Evolutionary conservation across 1,140 invertebrate species (phyloP), one percentile per base, ranked within the genome.

Genomic region (Neoseiulus cucumeris): DNA sequence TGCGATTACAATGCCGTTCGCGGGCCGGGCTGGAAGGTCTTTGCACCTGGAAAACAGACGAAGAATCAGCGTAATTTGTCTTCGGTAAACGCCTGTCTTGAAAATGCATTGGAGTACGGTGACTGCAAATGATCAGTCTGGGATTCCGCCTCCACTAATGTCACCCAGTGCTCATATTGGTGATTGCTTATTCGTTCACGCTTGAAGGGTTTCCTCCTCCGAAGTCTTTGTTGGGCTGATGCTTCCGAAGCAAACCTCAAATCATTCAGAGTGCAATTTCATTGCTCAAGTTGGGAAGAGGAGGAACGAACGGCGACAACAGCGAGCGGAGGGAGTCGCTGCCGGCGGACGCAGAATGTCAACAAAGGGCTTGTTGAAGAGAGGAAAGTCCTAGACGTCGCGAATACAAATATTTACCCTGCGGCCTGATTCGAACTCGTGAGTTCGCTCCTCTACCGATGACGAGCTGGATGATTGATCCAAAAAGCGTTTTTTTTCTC

Each of bases 1-100:
- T 0, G 92, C 93, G 64, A 97, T 86, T 1, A 95, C 90, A 82
- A 94, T 89, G 1, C 92, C 92, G 71, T 95, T 86, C 42, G 86
- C 84, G 0, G 93, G 89, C 7, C 83, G 77, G 68, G 83, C 85
- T 0, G 94, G 94, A 76, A 95, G 83, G 70, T 82, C 82, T 74
- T 91, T 91, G 74, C 93, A 98, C 80, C 83, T 83, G 72, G 2
- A 70, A 69, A 33, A 30, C 25, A 66, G 2, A n/a, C 7, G 20
- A 68, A 67, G 39, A 65, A 65, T 7, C 66, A 64, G 65, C 33
- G 33, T 39, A 39, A 39, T 39, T n/a, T n/a, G n/a, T n/a, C n/a
- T n/a, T n/a, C n/a, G n/a, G n/a, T n/a, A n/a, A n/a, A n/a, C n/a
- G n/a, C n/a, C n/a, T n/a, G n/a, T 39, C 33, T 39, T 67, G 4